Conservation (phyloP, 2,113 vertebrate species). For the Egretta garzetta region DNA sequence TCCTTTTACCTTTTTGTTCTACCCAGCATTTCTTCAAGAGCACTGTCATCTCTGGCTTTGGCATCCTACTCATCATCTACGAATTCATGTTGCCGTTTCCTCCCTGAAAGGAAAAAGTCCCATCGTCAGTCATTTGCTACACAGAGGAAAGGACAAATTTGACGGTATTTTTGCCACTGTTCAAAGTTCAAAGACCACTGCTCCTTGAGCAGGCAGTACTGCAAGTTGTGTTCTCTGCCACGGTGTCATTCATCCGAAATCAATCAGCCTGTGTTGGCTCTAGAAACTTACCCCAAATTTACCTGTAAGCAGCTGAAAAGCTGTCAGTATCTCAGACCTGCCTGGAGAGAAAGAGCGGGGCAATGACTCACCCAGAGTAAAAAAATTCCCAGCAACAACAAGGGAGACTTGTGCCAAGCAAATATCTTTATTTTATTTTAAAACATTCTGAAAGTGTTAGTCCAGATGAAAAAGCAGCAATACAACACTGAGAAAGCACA, state of each 20-base stretch:
- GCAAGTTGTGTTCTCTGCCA: not conserved
- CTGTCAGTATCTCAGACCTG: not conserved
- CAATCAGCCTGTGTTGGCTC: not conserved
- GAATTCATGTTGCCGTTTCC: conserved; percentile 58
- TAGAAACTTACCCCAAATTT: not conserved
- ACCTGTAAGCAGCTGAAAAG: conserved; percentile 16
- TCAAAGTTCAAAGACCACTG: not conserved
- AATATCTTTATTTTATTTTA: conserved; percentile 4
- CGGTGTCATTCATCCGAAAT: not conserved
- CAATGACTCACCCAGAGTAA: not conserved
- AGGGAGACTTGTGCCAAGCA: not conserved
- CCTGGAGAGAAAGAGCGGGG: not conserved
- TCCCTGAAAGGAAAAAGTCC: conserved; percentile 62
- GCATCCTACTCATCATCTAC: conserved; percentile 67
- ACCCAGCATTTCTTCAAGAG: conserved; percentile 69
- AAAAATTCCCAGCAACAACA: not conserved
- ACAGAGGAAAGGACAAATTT: conserved; percentile 1
- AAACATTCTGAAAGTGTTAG: not conserved
- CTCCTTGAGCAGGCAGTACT: not conserved
- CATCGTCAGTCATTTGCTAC: conserved; percentile 28
- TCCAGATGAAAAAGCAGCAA: not conserved
- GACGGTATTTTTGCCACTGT: not conserved
- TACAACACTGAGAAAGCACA: conserved; percentile 19
- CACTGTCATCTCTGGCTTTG: conserved; percentile 71
- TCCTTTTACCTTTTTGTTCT: conserved; percentile 70